A percentile compares a stretch with the other conserved stretches of the same genome.
Evolutionary conservation across 2,797 vertebrate species (phyloP).

Genomic region (Pelodytes ibericus): DNA sequence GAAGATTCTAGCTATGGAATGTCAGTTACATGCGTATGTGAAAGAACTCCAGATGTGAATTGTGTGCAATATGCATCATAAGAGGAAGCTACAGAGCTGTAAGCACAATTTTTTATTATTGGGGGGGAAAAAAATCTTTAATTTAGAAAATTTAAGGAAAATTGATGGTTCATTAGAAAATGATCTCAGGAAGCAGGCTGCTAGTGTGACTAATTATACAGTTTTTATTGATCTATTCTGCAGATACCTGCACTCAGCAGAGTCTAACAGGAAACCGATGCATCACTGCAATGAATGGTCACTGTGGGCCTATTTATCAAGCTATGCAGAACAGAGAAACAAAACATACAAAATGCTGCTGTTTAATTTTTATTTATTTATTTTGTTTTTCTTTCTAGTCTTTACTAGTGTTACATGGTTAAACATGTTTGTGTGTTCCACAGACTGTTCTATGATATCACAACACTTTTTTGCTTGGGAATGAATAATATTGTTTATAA

Average conservation of each 20-base stretch:
- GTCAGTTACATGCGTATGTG: too few species aligned
- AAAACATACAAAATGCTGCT: neutral
- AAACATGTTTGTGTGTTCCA: neutral
- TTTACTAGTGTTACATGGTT: neutral
- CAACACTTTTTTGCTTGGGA: neutral
- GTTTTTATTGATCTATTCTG: conserved; percentile 30
- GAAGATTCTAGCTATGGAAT: too few species aligned
- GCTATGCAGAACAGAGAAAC: neutral
- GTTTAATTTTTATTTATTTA: neutral
- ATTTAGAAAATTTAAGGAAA: neutral
- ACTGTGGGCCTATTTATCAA: conserved; percentile 30
- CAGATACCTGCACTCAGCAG: conserved; percentile 12
- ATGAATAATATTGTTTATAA: neutral
- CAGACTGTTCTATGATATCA: neutral
- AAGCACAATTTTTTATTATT: too few species aligned
- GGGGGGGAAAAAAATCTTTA: too few species aligned
- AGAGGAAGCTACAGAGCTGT: too few species aligned
- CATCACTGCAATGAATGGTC: conserved; percentile 7
- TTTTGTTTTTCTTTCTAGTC: neutral
- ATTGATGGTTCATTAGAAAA: conserved; percentile 8
- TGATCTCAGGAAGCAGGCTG: neutral
- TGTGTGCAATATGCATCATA: too few species aligned
- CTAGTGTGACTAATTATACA: conserved; percentile 9
- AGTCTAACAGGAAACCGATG: conserved; percentile 20
- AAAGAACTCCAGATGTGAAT: too few species aligned